phyloP scores from a whole-genome alignment of 2,888 invertebrate genomes.

The Pyralis farinalis region DNA sequence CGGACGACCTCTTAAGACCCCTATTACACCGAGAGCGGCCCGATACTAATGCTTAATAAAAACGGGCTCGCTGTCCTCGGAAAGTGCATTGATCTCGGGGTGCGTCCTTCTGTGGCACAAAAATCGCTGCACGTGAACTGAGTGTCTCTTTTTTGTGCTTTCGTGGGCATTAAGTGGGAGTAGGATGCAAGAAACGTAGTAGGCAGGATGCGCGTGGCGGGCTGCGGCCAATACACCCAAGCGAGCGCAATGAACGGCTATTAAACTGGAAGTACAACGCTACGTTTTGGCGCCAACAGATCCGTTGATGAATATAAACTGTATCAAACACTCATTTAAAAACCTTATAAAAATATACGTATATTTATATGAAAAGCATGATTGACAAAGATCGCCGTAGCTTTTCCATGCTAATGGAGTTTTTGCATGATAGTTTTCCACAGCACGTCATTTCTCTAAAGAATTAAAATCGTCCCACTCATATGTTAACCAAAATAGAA shows the following conservation, averaged over 20 bases:
- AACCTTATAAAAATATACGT: too few relatives aligned
- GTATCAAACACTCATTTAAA: too few relatives aligned
- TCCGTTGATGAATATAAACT: too few relatives aligned
- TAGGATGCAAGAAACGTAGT: constrained; percentile 62
- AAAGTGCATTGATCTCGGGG: constrained; percentile 78
- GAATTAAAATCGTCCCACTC: too few relatives aligned
- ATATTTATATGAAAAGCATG: too few relatives aligned
- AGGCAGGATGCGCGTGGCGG: constrained; percentile 76
- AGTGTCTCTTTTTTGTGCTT: constrained; percentile 56
- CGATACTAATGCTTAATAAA: constrained; percentile 62
- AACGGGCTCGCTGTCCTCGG: constrained; percentile 74
- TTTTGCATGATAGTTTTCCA: too few relatives aligned
- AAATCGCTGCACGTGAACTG: constrained; percentile 73
- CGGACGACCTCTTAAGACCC: constrained; percentile 48
- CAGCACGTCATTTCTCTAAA: too few relatives aligned
- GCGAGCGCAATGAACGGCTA: constrained; percentile 77
- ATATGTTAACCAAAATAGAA: too few relatives aligned
- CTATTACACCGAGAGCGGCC: constrained; percentile 41
- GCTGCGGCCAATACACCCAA: constrained; percentile 76
- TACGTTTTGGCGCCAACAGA: constrained; percentile 73
- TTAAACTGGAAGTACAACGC: constrained; percentile 63
- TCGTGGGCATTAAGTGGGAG: constrained; percentile 45
- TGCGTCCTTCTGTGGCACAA: constrained; percentile 76
- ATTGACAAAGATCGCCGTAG: too few relatives aligned
- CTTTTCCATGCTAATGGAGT: too few relatives aligned